Evolutionary conservation across 2,797 vertebrate genomes (phyloP).

Genomic region (Thamnophis elegans): DNA sequence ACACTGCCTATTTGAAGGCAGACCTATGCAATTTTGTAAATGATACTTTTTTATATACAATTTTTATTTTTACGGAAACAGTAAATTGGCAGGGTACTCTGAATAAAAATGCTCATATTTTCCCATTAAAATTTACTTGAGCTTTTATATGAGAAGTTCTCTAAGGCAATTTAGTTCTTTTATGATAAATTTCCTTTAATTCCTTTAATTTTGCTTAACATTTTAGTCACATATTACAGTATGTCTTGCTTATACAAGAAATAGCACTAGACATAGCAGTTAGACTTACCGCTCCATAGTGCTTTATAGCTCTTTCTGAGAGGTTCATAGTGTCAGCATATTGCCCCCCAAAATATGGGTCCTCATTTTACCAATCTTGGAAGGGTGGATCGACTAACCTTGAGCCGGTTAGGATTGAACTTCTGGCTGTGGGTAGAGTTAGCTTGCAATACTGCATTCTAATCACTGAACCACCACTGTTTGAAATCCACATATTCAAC

Average conservation of each 20-base stretch:
- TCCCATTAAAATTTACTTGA: neutral
- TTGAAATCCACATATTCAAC: neutral
- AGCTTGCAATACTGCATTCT: neutral
- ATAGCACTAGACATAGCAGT: neutral
- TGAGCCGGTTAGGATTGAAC: neutral
- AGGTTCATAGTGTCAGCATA: neutral
- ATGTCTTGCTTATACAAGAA: neutral
- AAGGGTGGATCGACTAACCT: neutral
- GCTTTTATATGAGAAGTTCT: neutral
- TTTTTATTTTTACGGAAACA: constrained; percentile 41
- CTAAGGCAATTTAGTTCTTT: neutral
- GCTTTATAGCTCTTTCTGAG: neutral
- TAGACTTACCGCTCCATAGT: neutral
- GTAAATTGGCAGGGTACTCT: constrained; percentile 33
- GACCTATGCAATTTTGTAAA: constrained; percentile 51
- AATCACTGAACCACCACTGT: neutral
- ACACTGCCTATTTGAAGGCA: constrained; percentile 53
- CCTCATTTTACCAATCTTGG: neutral
- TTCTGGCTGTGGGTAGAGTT: neutral
- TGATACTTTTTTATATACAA: constrained; percentile 30
- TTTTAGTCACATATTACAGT: neutral
- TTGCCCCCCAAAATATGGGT: neutral
- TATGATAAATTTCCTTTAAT: neutral
- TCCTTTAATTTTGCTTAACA: neutral
- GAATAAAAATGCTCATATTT: constrained; percentile 42